These are phyloP conservation scores for Sitta europaea DNA, from an alignment of 2,113 vertebrate species.

Conservation along the genomic window DNA sequence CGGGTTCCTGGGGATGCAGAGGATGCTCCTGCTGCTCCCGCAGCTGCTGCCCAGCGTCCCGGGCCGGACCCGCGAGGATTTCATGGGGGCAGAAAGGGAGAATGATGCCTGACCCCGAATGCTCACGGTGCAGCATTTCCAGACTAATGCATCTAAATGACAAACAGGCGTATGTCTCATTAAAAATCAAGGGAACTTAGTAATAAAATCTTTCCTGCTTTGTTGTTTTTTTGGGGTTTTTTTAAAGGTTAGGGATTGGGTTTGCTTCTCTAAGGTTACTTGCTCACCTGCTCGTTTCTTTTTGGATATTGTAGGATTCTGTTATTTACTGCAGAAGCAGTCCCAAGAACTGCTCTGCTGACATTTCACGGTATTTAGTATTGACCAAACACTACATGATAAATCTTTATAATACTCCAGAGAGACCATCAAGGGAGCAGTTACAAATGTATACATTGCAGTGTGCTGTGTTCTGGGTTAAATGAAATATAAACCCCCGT, in stretches of 20 bases:
- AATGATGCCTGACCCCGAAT: not conserved
- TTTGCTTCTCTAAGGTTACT: slow-evolving; percentile 18
- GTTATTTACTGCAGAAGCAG: slow-evolving; percentile 61
- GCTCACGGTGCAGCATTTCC: not conserved
- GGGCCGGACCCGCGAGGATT: not conserved
- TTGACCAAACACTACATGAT: slow-evolving; percentile 63
- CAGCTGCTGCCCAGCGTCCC: not conserved
- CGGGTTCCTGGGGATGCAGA: not conserved
- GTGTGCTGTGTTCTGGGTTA: slow-evolving; percentile 52
- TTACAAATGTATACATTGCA: slow-evolving; percentile 63
- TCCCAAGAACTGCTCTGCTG: slow-evolving; percentile 57
- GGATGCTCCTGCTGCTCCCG: not conserved
- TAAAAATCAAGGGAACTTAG: not conserved
- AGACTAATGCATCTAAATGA: not conserved
- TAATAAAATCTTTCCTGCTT: not conserved
- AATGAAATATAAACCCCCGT: slow-evolving; percentile 52
- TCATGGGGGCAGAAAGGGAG: not conserved
- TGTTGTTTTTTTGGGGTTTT: not conserved
- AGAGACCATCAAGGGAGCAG: slow-evolving; percentile 56
- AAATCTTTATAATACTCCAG: slow-evolving; percentile 66
- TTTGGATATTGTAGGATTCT: slow-evolving; percentile 31
- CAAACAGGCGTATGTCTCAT: not conserved
- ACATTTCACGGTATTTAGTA: slow-evolving; percentile 68
- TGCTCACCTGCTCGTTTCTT: slow-evolving; percentile 25
- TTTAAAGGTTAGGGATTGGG: not conserved